Conservation (phyloP, 2,797 vertebrate species). For the Hafferia zeledoni region DNA sequence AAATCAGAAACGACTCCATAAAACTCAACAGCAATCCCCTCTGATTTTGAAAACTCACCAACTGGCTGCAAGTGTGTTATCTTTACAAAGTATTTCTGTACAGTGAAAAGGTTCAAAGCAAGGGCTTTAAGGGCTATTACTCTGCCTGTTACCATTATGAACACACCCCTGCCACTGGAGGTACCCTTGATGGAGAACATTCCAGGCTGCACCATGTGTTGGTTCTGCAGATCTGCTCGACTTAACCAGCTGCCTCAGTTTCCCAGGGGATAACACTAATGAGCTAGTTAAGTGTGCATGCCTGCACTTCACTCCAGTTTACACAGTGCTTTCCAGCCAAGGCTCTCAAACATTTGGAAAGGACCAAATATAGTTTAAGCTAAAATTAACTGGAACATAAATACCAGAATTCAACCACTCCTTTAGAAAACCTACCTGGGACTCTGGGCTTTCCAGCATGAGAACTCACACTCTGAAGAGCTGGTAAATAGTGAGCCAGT, state of each 20-base stretch:
- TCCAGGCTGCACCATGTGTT: neutral
- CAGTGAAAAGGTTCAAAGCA: neutral
- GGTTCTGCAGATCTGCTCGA: neutral
- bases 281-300: neutral
- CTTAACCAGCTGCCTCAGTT: constrained; percentile 29
- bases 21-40: neutral
- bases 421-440: neutral
- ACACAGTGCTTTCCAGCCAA: neutral
- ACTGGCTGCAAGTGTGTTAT: neutral
- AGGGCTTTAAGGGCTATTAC: neutral
- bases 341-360: neutral
- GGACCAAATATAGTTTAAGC: constrained; percentile 6
- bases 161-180: neutral
- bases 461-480: neutral
- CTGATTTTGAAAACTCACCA: neutral
- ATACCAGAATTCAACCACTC: neutral
- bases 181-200: neutral
- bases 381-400: constrained; percentile 30
- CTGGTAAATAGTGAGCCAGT: neutral
- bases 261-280: neutral
- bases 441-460: neutral
- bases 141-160: neutral
- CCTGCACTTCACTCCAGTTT: neutral
- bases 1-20: constrained; percentile 40
- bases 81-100: neutral